These are phyloP conservation scores for Ameiurus melas DNA, from an alignment of 2,113 vertebrate species.

Conservation along the genomic window DNA sequence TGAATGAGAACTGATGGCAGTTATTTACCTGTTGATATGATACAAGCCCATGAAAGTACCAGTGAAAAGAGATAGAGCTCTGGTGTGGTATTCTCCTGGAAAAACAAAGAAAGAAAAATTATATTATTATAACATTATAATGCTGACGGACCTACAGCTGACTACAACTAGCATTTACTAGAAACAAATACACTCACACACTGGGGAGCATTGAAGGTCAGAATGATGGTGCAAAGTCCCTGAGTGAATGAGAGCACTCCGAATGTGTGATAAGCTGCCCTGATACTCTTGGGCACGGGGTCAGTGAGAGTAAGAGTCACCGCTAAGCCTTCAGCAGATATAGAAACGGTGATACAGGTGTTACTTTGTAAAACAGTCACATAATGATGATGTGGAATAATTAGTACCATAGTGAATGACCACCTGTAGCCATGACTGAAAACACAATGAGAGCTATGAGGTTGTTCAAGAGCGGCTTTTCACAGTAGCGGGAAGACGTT, in stretches of 20 bases:
- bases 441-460: slow-evolving; percentile 66
- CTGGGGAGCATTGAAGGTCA: slow-evolving; percentile 72
- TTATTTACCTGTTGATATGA: slow-evolving; percentile 68
- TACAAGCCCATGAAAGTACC: slow-evolving; percentile 61
- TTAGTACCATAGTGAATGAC: neutral
- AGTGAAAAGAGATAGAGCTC: slow-evolving; percentile 73
- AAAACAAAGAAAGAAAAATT: neutral
- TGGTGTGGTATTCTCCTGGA: slow-evolving; percentile 69
- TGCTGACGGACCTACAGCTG: neutral
- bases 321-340: slow-evolving; percentile 68
- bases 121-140: neutral
- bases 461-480: slow-evolving; percentile 72
- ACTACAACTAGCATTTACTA: neutral
- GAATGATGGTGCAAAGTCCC: slow-evolving; percentile 67
- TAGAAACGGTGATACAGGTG: neutral
- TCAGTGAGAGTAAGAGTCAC: slow-evolving; percentile 71
- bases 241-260: slow-evolving; percentile 74
- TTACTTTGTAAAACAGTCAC: neutral
- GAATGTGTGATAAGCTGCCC: slow-evolving; percentile 66
- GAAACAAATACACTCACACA: slow-evolving; percentile 69
- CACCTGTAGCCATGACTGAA: slow-evolving; percentile 71
- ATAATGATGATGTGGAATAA: neutral
- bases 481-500: slow-evolving; percentile 70
- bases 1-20: neutral
- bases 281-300: slow-evolving; percentile 66